These are phyloP conservation scores for Podarcis muralis DNA, from an alignment of 2,113 vertebrate genomes.

Conservation along the genomic window DNA sequence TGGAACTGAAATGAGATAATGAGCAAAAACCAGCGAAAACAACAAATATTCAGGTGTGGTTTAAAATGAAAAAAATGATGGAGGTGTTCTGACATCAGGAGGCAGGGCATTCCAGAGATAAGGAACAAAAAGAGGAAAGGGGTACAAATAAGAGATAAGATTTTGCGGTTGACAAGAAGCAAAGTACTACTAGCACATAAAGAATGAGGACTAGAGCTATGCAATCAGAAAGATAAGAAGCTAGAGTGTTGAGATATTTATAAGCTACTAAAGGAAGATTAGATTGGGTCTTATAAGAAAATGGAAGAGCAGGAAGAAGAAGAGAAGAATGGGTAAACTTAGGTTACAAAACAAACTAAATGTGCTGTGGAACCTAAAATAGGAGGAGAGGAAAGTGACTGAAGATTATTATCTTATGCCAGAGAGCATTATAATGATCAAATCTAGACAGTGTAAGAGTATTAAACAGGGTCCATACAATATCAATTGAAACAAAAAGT, in stretches of 20 bases:
- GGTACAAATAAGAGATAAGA: background rate
- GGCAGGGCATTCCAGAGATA: background rate
- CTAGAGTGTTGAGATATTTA: background rate
- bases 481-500: background rate
- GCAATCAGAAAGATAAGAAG: background rate
- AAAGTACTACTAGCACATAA: background rate
- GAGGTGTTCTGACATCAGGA: background rate
- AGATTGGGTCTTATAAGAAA: background rate
- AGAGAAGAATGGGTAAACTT: background rate
- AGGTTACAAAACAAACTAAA: background rate
- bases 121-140: background rate
- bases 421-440: background rate
- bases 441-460: background rate
- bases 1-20: background rate
- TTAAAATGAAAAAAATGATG: background rate
- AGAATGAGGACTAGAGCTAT: background rate
- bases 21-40: background rate
- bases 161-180: background rate
- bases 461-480: background rate
- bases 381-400: background rate
- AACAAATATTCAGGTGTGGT: background rate
- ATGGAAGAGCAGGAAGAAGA: background rate
- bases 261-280: background rate
- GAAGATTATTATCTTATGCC: background rate
- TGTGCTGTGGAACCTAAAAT: background rate